These are phyloP conservation scores for Oxytorus armatus DNA, from an alignment of 2,888 invertebrate genomes.

Conservation along the genomic window DNA sequence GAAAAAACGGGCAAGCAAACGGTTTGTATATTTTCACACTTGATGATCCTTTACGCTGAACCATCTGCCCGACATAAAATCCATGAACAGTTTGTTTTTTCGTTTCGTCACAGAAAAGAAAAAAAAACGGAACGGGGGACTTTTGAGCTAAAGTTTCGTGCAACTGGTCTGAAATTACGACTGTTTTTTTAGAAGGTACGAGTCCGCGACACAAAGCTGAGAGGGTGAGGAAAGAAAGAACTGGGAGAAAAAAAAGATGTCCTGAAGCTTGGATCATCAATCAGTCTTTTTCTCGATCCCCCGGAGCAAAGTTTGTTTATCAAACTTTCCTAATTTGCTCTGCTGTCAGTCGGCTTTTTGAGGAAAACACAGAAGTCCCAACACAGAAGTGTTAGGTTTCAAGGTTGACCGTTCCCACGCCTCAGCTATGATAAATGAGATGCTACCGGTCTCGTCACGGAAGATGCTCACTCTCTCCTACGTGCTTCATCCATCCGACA, in stretches of 20 bases:
- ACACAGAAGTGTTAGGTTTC: not conserved
- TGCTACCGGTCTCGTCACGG: conserved; percentile 51
- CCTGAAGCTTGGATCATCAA: conserved; percentile 33
- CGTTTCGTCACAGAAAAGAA: not conserved
- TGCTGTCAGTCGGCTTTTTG: conserved; percentile 2
- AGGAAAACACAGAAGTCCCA: conserved; percentile 33
- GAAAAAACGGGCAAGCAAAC: conserved; percentile 4
- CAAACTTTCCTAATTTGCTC: conserved; percentile 55
- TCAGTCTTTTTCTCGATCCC: conserved; percentile 39
- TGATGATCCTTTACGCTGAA: not conserved
- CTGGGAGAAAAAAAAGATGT: conserved; percentile 11
- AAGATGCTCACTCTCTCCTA: conserved; percentile 47
- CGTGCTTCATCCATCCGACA: conserved; percentile 23
- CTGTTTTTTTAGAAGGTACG: not conserved
- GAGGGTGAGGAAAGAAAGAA: conserved; percentile 24
- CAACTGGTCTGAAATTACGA: not conserved
- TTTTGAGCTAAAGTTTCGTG: not conserved
- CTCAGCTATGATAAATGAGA: conserved; percentile 62
- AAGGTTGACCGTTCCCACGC: conserved; percentile 61
- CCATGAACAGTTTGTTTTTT: conserved; percentile 7
- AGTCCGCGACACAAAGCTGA: conserved; percentile 15
- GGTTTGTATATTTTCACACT: conserved; percentile 32
- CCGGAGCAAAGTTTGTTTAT: conserved; percentile 57
- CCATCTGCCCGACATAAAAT: conserved; percentile 3
- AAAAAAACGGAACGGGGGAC: not conserved